Conservation (phyloP, 2,113 vertebrate species). For the Cottus gobio region DNA sequence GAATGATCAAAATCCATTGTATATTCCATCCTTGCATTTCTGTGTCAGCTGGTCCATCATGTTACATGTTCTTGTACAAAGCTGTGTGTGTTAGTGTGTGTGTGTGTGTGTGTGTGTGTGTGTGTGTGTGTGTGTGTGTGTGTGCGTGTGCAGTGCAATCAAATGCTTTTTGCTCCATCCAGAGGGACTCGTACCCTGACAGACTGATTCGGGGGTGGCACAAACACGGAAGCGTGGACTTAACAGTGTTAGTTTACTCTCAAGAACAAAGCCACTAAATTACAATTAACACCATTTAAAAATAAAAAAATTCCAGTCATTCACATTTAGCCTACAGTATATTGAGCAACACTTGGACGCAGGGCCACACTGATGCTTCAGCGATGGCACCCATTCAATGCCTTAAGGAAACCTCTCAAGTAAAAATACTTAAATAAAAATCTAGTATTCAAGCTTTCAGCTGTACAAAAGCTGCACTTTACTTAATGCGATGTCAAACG, state of each 20-base stretch:
- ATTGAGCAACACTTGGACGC: neutral
- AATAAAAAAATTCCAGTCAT: neutral
- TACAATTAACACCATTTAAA: neutral
- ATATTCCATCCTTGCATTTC: conserved; percentile 36
- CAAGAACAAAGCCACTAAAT: neutral
- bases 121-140: too few relatives aligned
- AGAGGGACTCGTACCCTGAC: conserved; percentile 41
- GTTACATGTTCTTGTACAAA: conserved; percentile 1
- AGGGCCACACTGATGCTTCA: conserved; percentile 18
- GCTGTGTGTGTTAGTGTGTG: neutral
- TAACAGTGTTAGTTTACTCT: conserved; percentile 60
- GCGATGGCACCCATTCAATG: conserved; percentile 40
- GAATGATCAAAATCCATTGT: conserved; percentile 29
- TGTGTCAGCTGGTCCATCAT: conserved; percentile 11
- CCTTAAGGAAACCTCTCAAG: conserved; percentile 57
- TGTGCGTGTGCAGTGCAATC: neutral
- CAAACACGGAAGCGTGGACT: conserved; percentile 48
- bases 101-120: too few relatives aligned
- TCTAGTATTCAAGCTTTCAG: conserved; percentile 60
- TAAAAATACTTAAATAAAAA: neutral
- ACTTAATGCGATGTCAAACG: neutral
- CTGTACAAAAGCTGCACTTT: conserved; percentile 52
- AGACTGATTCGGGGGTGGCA: conserved; percentile 36
- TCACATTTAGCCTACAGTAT: neutral
- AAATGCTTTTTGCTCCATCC: neutral